These are phyloP conservation scores for Apodemia zela DNA, from an alignment of 2,888 invertebrate genomes.

Conservation along the genomic window DNA sequence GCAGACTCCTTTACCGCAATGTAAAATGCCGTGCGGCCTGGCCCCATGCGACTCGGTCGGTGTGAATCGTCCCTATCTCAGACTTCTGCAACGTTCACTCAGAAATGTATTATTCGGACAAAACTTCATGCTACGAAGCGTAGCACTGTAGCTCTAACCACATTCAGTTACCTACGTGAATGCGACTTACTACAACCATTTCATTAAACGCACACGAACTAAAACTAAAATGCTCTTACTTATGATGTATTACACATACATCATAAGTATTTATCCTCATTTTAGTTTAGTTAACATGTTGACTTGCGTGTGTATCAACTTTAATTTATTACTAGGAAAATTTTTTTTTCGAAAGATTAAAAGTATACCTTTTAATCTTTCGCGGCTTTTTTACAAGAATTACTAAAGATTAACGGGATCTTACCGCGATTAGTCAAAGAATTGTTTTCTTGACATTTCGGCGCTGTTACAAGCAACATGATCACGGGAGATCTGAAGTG, in stretches of 20 bases:
- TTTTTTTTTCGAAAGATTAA: too few relatives aligned
- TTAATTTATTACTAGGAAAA: background rate
- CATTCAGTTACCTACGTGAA: conserved; percentile 6
- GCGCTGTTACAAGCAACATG: too few relatives aligned
- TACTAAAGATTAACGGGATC: too few relatives aligned
- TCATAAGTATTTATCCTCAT: background rate
- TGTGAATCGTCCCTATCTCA: background rate
- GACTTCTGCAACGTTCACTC: background rate
- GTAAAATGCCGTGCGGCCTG: too few relatives aligned
- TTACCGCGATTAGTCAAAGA: too few relatives aligned
- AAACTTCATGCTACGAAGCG: conserved; percentile 4
- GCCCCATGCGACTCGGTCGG: too few relatives aligned
- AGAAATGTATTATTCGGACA: conserved; percentile 7
- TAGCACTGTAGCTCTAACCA: conserved; percentile 5
- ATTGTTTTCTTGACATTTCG: too few relatives aligned
- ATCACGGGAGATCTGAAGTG: too few relatives aligned
- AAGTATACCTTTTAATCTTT: too few relatives aligned
- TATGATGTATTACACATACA: background rate
- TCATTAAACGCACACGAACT: conserved; percentile 1
- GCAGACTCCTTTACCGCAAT: too few relatives aligned
- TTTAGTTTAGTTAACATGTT: background rate
- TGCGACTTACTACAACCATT: background rate
- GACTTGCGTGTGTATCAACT: background rate
- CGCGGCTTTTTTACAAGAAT: too few relatives aligned
- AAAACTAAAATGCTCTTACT: background rate